phyloP scores from a whole-genome alignment of 2,797 vertebrate species.

The Tinamus major region DNA sequence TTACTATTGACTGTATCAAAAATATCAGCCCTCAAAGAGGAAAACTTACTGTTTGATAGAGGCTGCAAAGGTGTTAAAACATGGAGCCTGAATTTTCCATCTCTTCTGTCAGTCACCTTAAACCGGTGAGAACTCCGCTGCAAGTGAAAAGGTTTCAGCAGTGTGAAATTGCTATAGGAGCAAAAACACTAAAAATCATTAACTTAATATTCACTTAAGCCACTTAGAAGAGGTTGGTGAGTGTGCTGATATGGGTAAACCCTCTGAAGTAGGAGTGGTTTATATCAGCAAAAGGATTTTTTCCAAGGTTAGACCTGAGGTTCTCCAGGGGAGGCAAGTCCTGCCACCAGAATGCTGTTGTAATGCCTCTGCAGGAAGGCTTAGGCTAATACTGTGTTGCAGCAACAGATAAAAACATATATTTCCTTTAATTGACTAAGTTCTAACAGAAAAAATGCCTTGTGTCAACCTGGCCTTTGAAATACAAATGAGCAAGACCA shows the following conservation, averaged over 20 bases:
- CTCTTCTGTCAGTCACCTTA: not conserved
- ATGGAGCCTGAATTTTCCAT: not conserved
- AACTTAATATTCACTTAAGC: not conserved
- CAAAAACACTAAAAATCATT: rapidly evolving
- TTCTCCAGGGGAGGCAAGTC: not conserved
- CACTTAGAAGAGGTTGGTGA: not conserved
- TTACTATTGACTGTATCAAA: not conserved
- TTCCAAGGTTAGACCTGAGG: not conserved
- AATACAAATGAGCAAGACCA: slow-evolving; percentile 63
- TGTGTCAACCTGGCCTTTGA: slow-evolving; percentile 65
- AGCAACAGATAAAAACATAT: slow-evolving; percentile 2
- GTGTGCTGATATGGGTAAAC: not conserved
- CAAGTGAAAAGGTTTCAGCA: not conserved
- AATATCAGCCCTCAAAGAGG: not conserved
- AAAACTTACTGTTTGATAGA: not conserved
- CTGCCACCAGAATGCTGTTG: not conserved
- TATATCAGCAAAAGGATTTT: not conserved
- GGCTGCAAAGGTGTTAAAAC: not conserved
- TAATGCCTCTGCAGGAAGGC: not conserved
- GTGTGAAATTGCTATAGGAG: not conserved
- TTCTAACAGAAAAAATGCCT: slow-evolving; percentile 45
- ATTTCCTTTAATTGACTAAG: slow-evolving; percentile 15
- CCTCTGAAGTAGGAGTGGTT: not conserved
- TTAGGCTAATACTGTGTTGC: not conserved
- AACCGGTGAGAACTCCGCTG: not conserved